Conservation (phyloP, 2,113 vertebrate species). For the Tragelaphus strepsiceros region DNA sequence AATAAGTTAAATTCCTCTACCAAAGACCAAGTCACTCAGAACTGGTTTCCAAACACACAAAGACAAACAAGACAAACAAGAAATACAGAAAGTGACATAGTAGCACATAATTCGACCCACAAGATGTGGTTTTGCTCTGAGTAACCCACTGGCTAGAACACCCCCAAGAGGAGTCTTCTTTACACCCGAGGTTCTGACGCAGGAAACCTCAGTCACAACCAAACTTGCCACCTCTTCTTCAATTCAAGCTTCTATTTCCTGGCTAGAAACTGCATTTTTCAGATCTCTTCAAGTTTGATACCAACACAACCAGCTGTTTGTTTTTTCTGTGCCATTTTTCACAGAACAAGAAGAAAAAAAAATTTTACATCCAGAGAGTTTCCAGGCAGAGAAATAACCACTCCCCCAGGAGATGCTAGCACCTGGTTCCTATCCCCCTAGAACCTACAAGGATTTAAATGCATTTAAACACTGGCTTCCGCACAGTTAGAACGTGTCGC, state of each 20-base stretch:
- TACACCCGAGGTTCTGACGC: not conserved
- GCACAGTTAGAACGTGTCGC: not conserved
- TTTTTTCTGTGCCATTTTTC: not conserved
- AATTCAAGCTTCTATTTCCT: not conserved
- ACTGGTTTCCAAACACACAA: not conserved
- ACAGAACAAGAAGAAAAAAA: not conserved
- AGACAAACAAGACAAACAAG: not conserved
- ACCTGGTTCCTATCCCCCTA: not conserved
- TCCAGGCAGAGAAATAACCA: not conserved
- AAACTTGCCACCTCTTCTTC: not conserved
- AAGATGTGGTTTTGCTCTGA: not conserved
- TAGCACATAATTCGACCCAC: not conserved
- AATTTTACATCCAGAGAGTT: not conserved
- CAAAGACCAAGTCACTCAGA: conserved; percentile 13
- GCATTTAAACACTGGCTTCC: not conserved
- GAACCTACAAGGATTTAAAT: not conserved
- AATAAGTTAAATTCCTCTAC: not conserved
- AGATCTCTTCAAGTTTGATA: not conserved
- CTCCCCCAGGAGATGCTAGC: not conserved
- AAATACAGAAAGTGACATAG: not conserved
- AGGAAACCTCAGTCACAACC: not conserved
- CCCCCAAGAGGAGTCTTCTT: not conserved
- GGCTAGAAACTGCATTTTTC: conserved; percentile 3
- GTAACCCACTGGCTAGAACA: not conserved
- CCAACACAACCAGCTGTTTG: not conserved